Evolutionary conservation across 1,140 invertebrate species (phyloP).

Genomic region (Archegozetes longisetosus): DNA sequence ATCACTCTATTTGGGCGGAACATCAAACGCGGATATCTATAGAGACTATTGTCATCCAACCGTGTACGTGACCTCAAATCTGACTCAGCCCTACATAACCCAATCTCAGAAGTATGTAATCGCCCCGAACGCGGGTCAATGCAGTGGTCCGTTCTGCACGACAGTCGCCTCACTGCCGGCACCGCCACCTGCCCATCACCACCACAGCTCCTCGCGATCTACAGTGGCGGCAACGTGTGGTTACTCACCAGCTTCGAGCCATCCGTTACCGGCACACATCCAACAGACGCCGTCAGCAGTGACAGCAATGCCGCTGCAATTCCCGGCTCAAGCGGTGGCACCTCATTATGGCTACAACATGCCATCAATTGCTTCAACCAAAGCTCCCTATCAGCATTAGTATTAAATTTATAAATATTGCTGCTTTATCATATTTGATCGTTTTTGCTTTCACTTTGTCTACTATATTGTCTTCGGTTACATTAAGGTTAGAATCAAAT

Average conservation of each 20-base stretch:
- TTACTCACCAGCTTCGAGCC: constrained; percentile 15
- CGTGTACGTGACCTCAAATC: constrained; percentile 21
- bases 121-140: constrained; percentile 7
- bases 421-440: too few relatives aligned
- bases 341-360: constrained; percentile 18
- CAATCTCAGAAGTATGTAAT: constrained; percentile 22
- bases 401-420: neutral
- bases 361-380: constrained; percentile 16
- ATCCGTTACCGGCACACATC: constrained; percentile 14
- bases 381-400: neutral
- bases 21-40: constrained; percentile 9
- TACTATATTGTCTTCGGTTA: too few relatives aligned
- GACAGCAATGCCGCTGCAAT: constrained; percentile 15
- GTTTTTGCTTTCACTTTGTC: too few relatives aligned
- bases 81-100: constrained; percentile 20
- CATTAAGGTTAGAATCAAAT: too few relatives aligned
- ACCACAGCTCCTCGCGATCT: constrained; percentile 15
- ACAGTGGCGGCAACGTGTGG: constrained; percentile 15
- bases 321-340: constrained; percentile 4
- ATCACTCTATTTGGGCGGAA: neutral
- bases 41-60: constrained; percentile 23
- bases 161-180: constrained; percentile 13
- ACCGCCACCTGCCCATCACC: constrained; percentile 21
- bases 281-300: constrained; percentile 11
- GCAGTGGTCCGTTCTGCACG: constrained; percentile 3